Conservation (phyloP, 2,888 invertebrate species). For the Hymenopus coronatus region DNA sequence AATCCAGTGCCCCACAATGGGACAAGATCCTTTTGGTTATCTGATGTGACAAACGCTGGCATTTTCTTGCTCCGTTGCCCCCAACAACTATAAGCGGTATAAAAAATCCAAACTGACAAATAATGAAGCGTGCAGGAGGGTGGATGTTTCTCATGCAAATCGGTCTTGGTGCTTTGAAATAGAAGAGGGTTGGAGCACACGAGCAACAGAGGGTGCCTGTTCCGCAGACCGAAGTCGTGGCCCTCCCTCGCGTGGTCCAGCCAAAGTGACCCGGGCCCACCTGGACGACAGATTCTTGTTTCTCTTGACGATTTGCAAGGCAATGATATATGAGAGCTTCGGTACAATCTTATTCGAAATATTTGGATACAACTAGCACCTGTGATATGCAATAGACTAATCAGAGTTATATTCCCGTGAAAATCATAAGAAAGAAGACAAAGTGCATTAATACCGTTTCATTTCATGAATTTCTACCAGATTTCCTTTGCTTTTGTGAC, state of each 20-base stretch:
- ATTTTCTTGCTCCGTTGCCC: slow-evolving; percentile 16
- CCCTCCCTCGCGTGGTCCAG: not conserved
- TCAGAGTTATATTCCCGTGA: no score
- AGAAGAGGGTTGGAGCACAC: not conserved
- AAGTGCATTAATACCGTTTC: no score
- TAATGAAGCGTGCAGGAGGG: slow-evolving; percentile 11
- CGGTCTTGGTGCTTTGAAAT: not conserved
- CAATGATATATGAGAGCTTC: no score
- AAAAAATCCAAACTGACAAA: slow-evolving; percentile 17
- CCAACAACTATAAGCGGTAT: slow-evolving; percentile 1
- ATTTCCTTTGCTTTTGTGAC: no score
- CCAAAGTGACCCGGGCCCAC: not conserved
- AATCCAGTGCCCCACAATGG: not conserved
- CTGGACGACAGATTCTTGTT: not conserved
- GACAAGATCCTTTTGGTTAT: slow-evolving; percentile 8
- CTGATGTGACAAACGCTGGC: slow-evolving; percentile 16
- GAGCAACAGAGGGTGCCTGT: not conserved
- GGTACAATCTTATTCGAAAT: no score
- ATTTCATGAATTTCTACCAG: no score
- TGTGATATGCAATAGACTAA: no score
- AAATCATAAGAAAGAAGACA: no score
- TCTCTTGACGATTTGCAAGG: not conserved
- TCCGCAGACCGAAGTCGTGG: not conserved
- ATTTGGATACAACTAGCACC: no score
- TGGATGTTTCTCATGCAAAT: slow-evolving; percentile 12